Evolutionary conservation across 2,888 invertebrate genomes (phyloP).

Genomic region (Drosophila anomelani): DNA sequence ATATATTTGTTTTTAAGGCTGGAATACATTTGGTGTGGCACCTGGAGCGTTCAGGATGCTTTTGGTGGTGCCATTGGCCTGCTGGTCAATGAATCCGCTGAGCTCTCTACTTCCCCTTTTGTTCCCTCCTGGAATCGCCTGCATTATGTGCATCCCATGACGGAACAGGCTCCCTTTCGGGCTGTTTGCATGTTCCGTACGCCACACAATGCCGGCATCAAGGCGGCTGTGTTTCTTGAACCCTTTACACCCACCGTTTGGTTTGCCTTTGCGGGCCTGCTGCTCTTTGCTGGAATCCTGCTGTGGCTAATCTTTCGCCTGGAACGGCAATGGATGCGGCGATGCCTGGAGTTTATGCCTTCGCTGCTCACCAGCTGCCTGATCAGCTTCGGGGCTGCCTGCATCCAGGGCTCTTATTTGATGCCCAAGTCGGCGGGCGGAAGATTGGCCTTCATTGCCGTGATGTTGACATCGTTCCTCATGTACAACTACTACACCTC

Average conservation of each 20-base stretch:
- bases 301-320: slow-evolving; percentile 82
- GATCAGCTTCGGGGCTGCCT: slow-evolving; percentile 85
- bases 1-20: slow-evolving; percentile 34
- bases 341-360: slow-evolving; percentile 69
- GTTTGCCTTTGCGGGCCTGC: slow-evolving; percentile 84
- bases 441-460: slow-evolving; percentile 78
- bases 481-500: slow-evolving; percentile 88
- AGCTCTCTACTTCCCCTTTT: slow-evolving; percentile 66
- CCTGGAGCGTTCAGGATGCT: slow-evolving; percentile 74
- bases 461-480: slow-evolving; percentile 83
- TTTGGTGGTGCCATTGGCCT: slow-evolving; percentile 79
- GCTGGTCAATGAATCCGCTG: slow-evolving; percentile 66
- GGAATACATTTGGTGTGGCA: slow-evolving; percentile 50
- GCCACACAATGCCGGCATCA: slow-evolving; percentile 86
- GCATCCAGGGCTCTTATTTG: slow-evolving; percentile 85
- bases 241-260: slow-evolving; percentile 87
- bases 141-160: slow-evolving; percentile 47
- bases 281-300: slow-evolving; percentile 79
- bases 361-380: slow-evolving; percentile 81
- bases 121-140: slow-evolving; percentile 60
- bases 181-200: slow-evolving; percentile 87
- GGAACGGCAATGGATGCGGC: slow-evolving; percentile 65
- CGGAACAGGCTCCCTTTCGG: slow-evolving; percentile 70
- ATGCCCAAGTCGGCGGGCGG: slow-evolving; percentile 85
- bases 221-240: slow-evolving; percentile 86